phyloP scores from a whole-genome alignment of 2,888 invertebrate species.

The Meloe dianella region DNA sequence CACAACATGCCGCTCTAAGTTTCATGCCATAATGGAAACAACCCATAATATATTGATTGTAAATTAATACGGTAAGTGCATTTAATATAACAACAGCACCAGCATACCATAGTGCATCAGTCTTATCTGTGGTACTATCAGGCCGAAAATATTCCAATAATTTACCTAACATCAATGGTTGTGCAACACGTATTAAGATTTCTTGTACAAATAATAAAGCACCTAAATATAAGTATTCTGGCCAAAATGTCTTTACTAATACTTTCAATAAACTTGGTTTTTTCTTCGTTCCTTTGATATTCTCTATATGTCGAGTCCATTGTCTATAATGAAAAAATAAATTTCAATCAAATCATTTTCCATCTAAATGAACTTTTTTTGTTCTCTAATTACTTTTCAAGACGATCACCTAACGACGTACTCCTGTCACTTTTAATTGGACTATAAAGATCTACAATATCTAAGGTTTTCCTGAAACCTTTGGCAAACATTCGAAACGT shows the following conservation, averaged over 20 bases:
- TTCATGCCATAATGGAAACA: slow-evolving; percentile 78
- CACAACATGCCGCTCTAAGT: slow-evolving; percentile 78
- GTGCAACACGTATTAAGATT: slow-evolving; percentile 64
- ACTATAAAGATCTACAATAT: slow-evolving; percentile 75
- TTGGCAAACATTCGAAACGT: slow-evolving; percentile 76
- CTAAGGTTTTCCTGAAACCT: slow-evolving; percentile 74
- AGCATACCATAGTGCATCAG: slow-evolving; percentile 68
- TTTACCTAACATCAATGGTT: slow-evolving; percentile 69
- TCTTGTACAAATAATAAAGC: slow-evolving; percentile 66
- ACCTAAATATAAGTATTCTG: slow-evolving; percentile 67
- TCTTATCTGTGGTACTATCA: slow-evolving; percentile 58
- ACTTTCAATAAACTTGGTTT: slow-evolving; percentile 70
- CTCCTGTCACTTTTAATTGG: slow-evolving; percentile 74
- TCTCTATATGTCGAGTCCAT: slow-evolving; percentile 69
- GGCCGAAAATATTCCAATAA: slow-evolving; percentile 69
- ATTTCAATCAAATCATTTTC: no score
- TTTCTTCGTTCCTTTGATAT: slow-evolving; percentile 62
- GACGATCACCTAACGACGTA: slow-evolving; percentile 67
- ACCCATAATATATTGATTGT: slow-evolving; percentile 69
- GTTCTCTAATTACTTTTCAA: slow-evolving; percentile 69
- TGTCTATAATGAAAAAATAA: slow-evolving; percentile 61
- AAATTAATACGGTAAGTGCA: slow-evolving; percentile 63
- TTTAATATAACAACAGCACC: slow-evolving; percentile 63
- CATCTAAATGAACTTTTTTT: no score
- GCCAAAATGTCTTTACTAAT: slow-evolving; percentile 70